These are phyloP conservation scores for Aphelinus certus DNA, from an alignment of 1,140 invertebrate species.

Conservation along the genomic window DNA sequence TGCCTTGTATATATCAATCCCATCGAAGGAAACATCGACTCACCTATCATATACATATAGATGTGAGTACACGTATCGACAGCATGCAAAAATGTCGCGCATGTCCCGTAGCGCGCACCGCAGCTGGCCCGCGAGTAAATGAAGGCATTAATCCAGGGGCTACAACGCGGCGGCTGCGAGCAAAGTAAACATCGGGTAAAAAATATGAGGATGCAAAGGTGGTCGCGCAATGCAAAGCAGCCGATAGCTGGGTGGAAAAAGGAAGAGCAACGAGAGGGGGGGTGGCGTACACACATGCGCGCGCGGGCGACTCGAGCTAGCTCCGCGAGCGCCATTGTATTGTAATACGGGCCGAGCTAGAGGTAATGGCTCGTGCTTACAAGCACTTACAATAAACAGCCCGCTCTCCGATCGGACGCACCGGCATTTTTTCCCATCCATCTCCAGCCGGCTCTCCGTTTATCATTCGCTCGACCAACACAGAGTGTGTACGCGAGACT, in stretches of 20 bases:
- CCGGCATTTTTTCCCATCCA: too few relatives aligned
- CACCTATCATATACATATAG: too few relatives aligned
- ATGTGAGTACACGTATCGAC: too few relatives aligned
- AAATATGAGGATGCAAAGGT: conserved; percentile 16
- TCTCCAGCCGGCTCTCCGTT: too few relatives aligned
- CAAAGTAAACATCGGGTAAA: conserved; percentile 30
- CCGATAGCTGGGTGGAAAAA: conserved; percentile 37
- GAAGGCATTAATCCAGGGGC: conserved; percentile 30
- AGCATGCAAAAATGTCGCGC: too few relatives aligned
- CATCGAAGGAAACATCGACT: too few relatives aligned
- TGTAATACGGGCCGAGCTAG: conserved; percentile 53
- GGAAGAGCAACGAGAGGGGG: conserved; percentile 23
- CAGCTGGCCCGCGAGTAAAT: background rate
- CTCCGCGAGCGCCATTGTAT: conserved; percentile 52
- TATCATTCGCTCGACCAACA: too few relatives aligned
- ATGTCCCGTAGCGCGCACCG: background rate
- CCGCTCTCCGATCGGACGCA: conserved; percentile 28
- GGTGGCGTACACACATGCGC: too few relatives aligned
- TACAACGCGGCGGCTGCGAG: background rate
- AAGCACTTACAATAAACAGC: conserved; percentile 56
- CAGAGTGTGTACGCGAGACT: too few relatives aligned
- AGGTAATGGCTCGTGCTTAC: conserved; percentile 57
- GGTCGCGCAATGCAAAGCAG: conserved; percentile 24
- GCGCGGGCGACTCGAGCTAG: background rate
- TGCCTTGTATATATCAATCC: too few relatives aligned